Base-by-base conservation (phyloP, 2,797 vertebrate genomes). In the Balearica regulorum region DNA sequence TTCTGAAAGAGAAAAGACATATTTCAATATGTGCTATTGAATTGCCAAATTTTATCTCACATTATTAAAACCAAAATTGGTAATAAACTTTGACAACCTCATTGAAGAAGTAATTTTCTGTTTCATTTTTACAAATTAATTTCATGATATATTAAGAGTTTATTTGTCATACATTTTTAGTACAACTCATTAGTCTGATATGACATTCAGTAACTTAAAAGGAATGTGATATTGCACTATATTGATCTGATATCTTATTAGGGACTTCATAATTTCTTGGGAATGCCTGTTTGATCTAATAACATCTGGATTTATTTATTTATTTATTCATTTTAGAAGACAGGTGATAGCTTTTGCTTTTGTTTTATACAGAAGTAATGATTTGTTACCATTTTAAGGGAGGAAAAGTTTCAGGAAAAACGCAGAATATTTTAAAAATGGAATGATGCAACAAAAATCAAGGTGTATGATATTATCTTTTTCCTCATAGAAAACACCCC, bases 81-180 rank as follows among this genome's bases (percentile, higher is more conserved):
- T 94, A 97, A 97, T 96, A 97, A 90, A 90, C 94, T 97, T 93
- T 96, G 89, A 97, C 82, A 96, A 17, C 48, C 44, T 96, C 66
- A 94, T 64, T 58, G 41, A 95, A 91, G 43, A 95, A 92, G 43
- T 80, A 96, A 96, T 96, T 95, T 97, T 89, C 44, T 90, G 18
- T 88, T 97, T 97, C 83, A 93, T 81, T 94, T 57, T 93, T 71
- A 48, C 18, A 80, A 96, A 94, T 76, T 96, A 93, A 72, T 93
- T 96, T 95, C 62, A 66, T 94, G 39, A 95, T 81, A 94, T 93
- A 61, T 94, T 94, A 94, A 76, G 64, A 94, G 71, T 90, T 95
- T 96, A 80, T 95, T 97, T 97, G 93, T 95, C 58, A 76, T 48
- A 80, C 51, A 89, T 86, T 96, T 96, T 94, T 92, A 75, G 79